Conservation (phyloP, 2,888 invertebrate genomes). For the Trimorus sp. region DNA sequence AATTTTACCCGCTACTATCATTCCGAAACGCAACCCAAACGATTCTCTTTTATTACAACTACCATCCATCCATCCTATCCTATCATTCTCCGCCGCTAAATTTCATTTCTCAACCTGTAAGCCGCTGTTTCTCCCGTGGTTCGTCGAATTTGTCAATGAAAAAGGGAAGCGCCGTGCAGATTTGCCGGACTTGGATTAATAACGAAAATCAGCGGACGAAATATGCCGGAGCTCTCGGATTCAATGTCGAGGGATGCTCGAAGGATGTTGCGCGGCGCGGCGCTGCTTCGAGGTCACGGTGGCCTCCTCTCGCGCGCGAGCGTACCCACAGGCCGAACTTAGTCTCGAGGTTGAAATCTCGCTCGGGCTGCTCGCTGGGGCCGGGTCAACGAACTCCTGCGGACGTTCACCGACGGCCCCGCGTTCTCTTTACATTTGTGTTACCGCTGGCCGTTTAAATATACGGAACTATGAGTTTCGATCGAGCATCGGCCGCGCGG, state of each 20-base stretch:
- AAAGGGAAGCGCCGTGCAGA: slow-evolving; percentile 7
- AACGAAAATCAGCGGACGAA: slow-evolving; percentile 27
- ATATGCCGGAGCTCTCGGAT: slow-evolving; percentile 36
- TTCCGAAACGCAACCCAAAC: too few relatives aligned
- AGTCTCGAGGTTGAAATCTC: slow-evolving; percentile 65
- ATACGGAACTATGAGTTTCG: slow-evolving; percentile 63
- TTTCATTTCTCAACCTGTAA: too few relatives aligned
- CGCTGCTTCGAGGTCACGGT: slow-evolving; percentile 61
- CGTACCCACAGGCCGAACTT: slow-evolving; percentile 54
- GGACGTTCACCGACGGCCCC: slow-evolving; percentile 79
- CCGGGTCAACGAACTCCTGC: slow-evolving; percentile 78
- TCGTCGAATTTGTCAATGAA: too few relatives aligned
- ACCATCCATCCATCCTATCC: too few relatives aligned
- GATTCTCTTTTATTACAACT: too few relatives aligned
- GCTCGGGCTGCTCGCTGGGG: slow-evolving; percentile 60
- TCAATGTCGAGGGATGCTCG: slow-evolving; percentile 63
- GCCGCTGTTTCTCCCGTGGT: too few relatives aligned
- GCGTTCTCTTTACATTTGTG: slow-evolving; percentile 70
- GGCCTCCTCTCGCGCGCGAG: slow-evolving; percentile 36
- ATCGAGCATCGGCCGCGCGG: slow-evolving; percentile 54
- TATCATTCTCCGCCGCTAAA: too few relatives aligned
- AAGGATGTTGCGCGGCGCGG: slow-evolving; percentile 48
- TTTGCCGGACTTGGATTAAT: slow-evolving; percentile 24
- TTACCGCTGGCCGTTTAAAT: slow-evolving; percentile 61
- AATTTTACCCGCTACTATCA: too few relatives aligned